These are phyloP conservation scores for Echinometra lucunter DNA, from an alignment of 53 echinoderm and acorn worm genomes.

Conservation along the genomic window DNA sequence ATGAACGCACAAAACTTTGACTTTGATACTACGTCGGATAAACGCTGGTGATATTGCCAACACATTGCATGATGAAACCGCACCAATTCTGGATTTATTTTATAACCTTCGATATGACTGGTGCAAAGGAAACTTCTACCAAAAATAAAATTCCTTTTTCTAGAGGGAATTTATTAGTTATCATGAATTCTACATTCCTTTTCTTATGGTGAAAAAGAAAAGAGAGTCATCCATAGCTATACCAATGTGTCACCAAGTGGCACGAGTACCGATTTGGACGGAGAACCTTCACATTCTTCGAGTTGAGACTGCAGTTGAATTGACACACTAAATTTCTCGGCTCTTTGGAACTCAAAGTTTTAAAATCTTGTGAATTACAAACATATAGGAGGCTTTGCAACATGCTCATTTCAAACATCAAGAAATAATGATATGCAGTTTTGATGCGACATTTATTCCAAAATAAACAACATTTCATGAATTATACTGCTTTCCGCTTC, in stretches of 20 bases:
- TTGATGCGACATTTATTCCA: neutral
- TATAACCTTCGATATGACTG: neutral
- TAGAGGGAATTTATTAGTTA: neutral
- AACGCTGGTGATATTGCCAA: neutral
- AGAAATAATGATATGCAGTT: neutral
- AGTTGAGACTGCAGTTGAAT: neutral
- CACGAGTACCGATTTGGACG: constrained; percentile 7
- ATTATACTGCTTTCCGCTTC: neutral
- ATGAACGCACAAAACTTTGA: neutral
- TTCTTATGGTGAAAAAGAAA: neutral
- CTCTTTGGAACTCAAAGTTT: neutral
- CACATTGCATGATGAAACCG: neutral
- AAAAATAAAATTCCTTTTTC: neutral
- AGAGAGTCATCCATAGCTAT: neutral
- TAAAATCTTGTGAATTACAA: neutral
- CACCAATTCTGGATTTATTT: neutral
- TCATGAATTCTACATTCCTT: neutral
- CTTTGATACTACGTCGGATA: neutral
- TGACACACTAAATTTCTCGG: too few relatives aligned
- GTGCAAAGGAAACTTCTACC: neutral
- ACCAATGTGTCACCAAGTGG: neutral
- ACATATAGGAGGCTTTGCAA: neutral
- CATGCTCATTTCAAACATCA: neutral
- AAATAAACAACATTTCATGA: neutral
- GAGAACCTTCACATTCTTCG: neutral